Percentiles rank a stretch among this genome's conserved stretches.
These are phyloP conservation scores for Meghimatium bilineatum DNA, from an alignment of 2,888 invertebrate genomes.

Conservation along the genomic window DNA sequence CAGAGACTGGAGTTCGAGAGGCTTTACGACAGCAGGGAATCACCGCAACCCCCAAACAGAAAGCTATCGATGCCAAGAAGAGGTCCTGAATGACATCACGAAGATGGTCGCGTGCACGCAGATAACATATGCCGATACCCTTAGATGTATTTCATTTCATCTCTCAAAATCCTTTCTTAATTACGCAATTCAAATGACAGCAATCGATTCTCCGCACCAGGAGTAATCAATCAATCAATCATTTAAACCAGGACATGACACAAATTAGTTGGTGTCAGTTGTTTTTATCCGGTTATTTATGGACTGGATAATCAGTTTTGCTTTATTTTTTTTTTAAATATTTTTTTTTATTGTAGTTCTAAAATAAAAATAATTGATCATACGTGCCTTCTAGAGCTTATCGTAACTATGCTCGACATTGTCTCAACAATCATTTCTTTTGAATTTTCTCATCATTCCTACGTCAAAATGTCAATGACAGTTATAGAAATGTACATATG, in stretches of 20 bases:
- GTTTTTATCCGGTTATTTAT: not conserved
- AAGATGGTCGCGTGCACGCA: not conserved
- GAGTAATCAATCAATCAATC: not conserved
- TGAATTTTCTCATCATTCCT: not conserved
- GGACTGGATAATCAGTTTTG: not conserved
- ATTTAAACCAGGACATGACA: not conserved
- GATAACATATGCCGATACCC: not conserved
- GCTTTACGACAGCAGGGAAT: conserved; percentile 48
- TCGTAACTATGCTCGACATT: not conserved
- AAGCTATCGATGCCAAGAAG: not conserved
- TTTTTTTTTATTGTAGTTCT: not conserved
- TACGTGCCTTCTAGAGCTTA: conserved; percentile 12
- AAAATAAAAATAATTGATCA: not conserved
- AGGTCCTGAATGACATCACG: not conserved
- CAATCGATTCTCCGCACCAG: not conserved
- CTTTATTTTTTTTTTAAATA: not conserved
- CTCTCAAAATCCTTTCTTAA: not conserved
- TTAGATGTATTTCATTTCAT: not conserved
- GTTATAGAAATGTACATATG: not conserved
- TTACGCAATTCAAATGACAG: not conserved
- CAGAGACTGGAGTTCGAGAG: conserved; percentile 65
- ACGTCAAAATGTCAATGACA: not conserved
- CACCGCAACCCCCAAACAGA: not conserved
- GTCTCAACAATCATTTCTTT: not conserved
- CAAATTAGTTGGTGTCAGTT: not conserved